Base-by-base conservation (phyloP, 2,888 invertebrate species). In the Ochropleura leucogaster region DNA sequence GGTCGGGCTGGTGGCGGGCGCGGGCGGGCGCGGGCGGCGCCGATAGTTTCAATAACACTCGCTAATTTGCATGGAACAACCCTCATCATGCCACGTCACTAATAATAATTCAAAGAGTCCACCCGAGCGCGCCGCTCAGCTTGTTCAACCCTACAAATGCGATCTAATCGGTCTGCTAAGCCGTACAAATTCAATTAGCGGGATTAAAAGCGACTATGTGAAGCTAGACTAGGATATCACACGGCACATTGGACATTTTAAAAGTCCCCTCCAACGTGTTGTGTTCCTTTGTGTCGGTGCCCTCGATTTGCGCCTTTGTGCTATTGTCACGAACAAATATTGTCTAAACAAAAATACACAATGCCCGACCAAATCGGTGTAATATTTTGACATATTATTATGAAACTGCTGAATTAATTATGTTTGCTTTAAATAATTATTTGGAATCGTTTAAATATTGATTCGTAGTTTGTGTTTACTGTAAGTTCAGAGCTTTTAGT, bases 111-210 rank as follows among this genome's bases (percentile, higher is more conserved):
- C 86, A 87, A 86, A 85, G 87, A 84, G 89, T 84, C 82, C 76
- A 84, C 60, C 85, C 80, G 74, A 86, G 80, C 88, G 82, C 79
- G 73, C 47, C 77, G 80, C 84, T 80, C 73, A 80, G 83, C 85
- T 85, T 87, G 86, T 84, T 88, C 89, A 88, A 87, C 90, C 90
- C 89, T 88, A 83, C 89, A 86, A 87, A 88, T 88, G 85, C 88
- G 87, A 87, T 91, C 88, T 92, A 91, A 93, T 92, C 92, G 90
- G 88, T 87, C 89, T 89, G 90, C 90, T 91, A 91, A 92, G 89
- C 90, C 91, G 85, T 89, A 89, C 89, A 89, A 92, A 93, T 93
- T 92, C 90, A 92, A 93, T 93, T 93, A 93, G 87, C 82, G 82
- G 85, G 89, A 89, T 89, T 86, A 87, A 78, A 86, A 82, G 77